These are phyloP conservation scores for Cephalopachus bancanus DNA, from an alignment of 2,797 vertebrate species.

Conservation along the genomic window DNA sequence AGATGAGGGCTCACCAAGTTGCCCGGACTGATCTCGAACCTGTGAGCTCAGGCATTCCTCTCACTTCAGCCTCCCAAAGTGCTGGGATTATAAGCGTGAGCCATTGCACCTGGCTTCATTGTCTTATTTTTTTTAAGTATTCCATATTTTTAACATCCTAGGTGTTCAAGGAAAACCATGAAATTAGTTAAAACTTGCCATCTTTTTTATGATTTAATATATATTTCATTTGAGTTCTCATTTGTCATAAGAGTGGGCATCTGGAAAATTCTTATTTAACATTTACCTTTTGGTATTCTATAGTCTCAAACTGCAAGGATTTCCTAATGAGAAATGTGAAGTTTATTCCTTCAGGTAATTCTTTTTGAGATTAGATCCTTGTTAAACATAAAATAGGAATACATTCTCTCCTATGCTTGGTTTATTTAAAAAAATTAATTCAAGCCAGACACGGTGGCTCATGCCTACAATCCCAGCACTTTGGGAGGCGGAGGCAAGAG, in stretches of 20 bases:
- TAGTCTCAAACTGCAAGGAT: constrained; percentile 29
- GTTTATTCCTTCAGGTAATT: background rate
- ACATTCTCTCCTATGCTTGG: constrained; percentile 40
- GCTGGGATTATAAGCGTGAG: no score
- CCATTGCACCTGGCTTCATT: no score
- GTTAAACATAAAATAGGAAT: background rate
- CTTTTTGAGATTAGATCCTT: constrained; percentile 45
- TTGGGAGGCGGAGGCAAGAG: no score
- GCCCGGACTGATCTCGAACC: no score
- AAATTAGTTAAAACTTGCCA: constrained; percentile 45
- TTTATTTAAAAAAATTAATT: constrained; percentile 41
- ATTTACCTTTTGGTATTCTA: background rate
- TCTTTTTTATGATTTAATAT: background rate
- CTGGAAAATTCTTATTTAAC: background rate
- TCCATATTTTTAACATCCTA: background rate
- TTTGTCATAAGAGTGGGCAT: constrained; percentile 21
- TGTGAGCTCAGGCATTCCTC: no score
- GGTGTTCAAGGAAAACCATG: constrained; percentile 40
- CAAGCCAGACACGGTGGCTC: no score
- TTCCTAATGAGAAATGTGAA: constrained; percentile 54
- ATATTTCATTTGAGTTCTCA: constrained; percentile 19
- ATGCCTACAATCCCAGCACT: no score
- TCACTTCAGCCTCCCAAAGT: no score
- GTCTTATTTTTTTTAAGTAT: background rate
- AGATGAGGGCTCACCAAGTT: no score